A percentile compares a stretch with the other conserved stretches of the same genome.
Conservation (phyloP, 2,888 invertebrate species). For the Silvanus unidentatus region DNA sequence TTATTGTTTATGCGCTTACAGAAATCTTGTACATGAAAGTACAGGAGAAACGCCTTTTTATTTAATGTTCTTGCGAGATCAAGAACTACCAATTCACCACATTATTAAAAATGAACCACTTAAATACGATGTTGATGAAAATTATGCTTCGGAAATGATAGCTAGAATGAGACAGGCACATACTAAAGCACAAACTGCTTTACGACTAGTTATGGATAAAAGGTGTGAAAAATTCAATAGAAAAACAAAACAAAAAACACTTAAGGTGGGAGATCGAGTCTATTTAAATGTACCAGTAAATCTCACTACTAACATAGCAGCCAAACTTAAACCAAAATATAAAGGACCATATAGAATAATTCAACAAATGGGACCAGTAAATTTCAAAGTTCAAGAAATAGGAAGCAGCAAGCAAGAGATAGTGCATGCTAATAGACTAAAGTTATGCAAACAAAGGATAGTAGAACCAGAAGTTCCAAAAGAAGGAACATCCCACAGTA, state of each 20-base stretch:
- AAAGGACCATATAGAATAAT: constrained; percentile 2
- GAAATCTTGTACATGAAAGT: constrained; percentile 17
- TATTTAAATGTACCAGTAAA: constrained; percentile 4
- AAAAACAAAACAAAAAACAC: background rate
- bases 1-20: constrained; percentile 24
- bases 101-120: constrained; percentile 10
- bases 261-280: constrained; percentile 9
- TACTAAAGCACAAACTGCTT: background rate
- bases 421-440: constrained; percentile 15
- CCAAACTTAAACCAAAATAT: background rate
- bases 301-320: background rate
- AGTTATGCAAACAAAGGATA: background rate
- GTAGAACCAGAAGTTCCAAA: background rate
- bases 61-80: constrained; percentile 22
- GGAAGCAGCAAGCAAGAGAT: constrained; percentile 11
- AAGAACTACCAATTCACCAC: constrained; percentile 19
- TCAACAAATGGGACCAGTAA: constrained; percentile 12
- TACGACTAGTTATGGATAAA: background rate
- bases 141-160: constrained; percentile 9
- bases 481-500: background rate
- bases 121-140: constrained; percentile 11
- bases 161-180: constrained; percentile 5
- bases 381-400: constrained; percentile 12
- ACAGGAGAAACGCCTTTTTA: constrained; percentile 22
- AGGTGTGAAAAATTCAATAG: constrained; percentile 3